Evolutionary conservation across 2,888 invertebrate species (phyloP), one percentile per base, ranked within the genome.

Genomic region (Leucophenga maculata): DNA sequence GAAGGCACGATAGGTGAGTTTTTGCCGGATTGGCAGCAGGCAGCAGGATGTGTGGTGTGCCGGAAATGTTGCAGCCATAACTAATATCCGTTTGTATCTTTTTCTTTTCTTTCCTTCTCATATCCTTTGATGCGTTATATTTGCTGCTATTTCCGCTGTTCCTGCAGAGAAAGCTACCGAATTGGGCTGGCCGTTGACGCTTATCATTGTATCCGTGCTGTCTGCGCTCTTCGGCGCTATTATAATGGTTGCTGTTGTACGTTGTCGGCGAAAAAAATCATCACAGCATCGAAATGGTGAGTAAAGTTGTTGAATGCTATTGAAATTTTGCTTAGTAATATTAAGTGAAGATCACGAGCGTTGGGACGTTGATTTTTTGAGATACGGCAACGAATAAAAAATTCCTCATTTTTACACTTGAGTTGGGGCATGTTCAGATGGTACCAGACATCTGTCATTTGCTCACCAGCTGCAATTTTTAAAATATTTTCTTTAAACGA

Each of bases 201-300:
- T 93, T 82, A 91, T 93, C 76, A 92, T 93, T 86, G 93, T 93
- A 73, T 93, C 93, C 44, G 87, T 93, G 79, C 89, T 92, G 80
- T 93, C 93, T 70, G 93, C 93, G 72, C 90, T 92, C 70, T 89
- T 93, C 79, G 93, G 93, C 72, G 93, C 93, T 75, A 92, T 93
- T 79, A 90, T 93, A 75, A 93, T 93, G 93, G 92, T 93, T 84
- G 90, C 92, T 78, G 91, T 92, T 62, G 90, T 93, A 69, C 92
- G 92, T 83, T 93, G 93, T 86, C 90, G 91, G 89, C 91, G 88
- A 84, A 88, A 88, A 83, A 88, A 88, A 80, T 84, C 88, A 70
- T 84, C 88, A 68, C 87, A 88, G 76, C 87, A 88, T 80, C 86
- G 88, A 74, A 88, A 88, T 78, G 88, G 88, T 88, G 83, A 88